These are phyloP conservation scores for Ameiurus melas DNA, from an alignment of 2,113 vertebrate species.

Conservation along the genomic window DNA sequence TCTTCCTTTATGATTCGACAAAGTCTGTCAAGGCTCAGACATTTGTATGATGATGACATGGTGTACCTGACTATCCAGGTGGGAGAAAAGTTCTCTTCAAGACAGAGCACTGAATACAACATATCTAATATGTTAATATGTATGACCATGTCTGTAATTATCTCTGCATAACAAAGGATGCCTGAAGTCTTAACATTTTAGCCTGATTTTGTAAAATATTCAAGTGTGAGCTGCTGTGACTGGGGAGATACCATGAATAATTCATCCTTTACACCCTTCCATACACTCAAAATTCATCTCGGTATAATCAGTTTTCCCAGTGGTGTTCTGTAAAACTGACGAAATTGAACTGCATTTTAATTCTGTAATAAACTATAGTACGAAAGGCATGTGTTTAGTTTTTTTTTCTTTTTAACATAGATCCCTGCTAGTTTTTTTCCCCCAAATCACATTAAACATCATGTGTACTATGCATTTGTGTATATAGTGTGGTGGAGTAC, in stretches of 20 bases:
- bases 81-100: neutral
- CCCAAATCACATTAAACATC: neutral
- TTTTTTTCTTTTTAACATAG: constrained; percentile 41
- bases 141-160: neutral
- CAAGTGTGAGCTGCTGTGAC: constrained; percentile 62
- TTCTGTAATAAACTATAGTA: constrained; percentile 58
- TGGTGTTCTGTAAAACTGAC: neutral
- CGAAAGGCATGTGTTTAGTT: constrained; percentile 57
- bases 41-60: neutral
- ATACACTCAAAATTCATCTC: constrained; percentile 36
- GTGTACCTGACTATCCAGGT: neutral
- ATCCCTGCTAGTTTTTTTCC: neutral
- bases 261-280: constrained; percentile 60
- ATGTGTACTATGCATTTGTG: neutral
- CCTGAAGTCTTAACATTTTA: neutral
- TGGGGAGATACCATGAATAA: constrained; percentile 69
- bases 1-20: neutral
- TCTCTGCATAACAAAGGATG: neutral
- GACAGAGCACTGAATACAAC: neutral
- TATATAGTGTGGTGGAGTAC: neutral
- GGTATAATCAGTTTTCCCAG: constrained; percentile 56
- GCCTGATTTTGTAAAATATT: constrained; percentile 59
- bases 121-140: neutral
- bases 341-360: constrained; percentile 66
- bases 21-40: neutral